phyloP scores from a whole-genome alignment of 2,888 invertebrate genomes.

The Monochamus alternatus region DNA sequence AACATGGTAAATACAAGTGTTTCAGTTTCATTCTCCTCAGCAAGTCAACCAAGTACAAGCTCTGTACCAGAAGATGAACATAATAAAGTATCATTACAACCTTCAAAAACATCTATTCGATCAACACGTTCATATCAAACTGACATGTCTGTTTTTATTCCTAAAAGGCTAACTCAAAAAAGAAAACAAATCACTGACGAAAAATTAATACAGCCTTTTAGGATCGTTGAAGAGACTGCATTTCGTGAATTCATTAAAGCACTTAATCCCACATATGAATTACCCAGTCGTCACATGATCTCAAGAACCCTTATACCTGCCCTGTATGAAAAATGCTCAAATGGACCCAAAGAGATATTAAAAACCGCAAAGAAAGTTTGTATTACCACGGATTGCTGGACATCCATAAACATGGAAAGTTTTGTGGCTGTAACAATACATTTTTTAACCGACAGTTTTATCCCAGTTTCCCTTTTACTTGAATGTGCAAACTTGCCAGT shows the following conservation, averaged over 20 bases:
- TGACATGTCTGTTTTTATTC: no score
- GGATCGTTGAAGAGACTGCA: constrained; percentile 30
- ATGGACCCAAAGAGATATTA: not conserved
- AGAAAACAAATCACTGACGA: no score
- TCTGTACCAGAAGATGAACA: no score
- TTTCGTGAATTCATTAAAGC: constrained; percentile 10
- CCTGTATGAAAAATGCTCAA: not conserved
- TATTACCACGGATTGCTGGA: not conserved
- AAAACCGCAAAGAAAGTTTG: not conserved
- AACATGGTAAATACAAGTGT: no score
- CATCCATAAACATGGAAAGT: not conserved
- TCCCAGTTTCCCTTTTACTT: no score
- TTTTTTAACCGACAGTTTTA: not conserved
- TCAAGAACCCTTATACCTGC: not conserved
- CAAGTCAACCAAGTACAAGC: no score
- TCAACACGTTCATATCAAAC: no score
- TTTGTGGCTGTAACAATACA: not conserved
- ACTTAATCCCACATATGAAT: not conserved
- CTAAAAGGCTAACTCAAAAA: no score
- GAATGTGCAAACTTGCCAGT: no score
- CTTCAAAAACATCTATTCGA: no score
- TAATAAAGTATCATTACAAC: no score
- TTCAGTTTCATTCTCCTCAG: no score
- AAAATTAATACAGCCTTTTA: constrained; percentile 17
- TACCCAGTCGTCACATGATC: not conserved